These are phyloP conservation scores for Balaeniceps rex DNA, from an alignment of 2,113 vertebrate species.

Conservation along the genomic window DNA sequence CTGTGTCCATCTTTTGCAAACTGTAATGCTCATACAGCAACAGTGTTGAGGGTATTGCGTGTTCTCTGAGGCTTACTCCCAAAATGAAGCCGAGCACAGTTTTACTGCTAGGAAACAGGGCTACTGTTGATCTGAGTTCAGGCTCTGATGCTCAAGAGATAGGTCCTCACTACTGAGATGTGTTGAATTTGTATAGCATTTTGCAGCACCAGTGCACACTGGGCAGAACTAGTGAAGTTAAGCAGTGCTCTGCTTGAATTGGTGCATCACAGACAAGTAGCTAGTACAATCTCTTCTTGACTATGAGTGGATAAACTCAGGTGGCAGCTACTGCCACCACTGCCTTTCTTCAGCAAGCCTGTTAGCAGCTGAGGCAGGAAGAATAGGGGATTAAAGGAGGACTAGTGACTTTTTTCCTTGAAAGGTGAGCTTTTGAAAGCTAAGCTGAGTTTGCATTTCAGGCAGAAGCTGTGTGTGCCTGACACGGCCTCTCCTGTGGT, in stretches of 20 bases:
- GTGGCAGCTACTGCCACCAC: not conserved
- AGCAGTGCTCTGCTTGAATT: not conserved
- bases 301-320: not conserved
- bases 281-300: not conserved
- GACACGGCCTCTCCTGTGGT: not conserved
- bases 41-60: not conserved
- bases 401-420: not conserved
- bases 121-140: not conserved
- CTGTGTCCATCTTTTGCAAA: not conserved
- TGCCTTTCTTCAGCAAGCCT: not conserved
- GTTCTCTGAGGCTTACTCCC: not conserved
- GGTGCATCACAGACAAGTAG: not conserved
- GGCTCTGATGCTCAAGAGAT: not conserved
- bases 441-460: not conserved
- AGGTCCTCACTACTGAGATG: not conserved
- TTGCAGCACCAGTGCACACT: not conserved
- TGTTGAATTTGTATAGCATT: not conserved
- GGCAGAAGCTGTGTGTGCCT: not conserved
- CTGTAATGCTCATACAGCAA: not conserved
- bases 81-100: not conserved
- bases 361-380: not conserved
- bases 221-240: not conserved
- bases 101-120: not conserved
- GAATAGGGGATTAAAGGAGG: not conserved
- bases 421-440: not conserved